Conservation (phyloP, 1,140 invertebrate species). For the Zaprionus davidi region DNA sequence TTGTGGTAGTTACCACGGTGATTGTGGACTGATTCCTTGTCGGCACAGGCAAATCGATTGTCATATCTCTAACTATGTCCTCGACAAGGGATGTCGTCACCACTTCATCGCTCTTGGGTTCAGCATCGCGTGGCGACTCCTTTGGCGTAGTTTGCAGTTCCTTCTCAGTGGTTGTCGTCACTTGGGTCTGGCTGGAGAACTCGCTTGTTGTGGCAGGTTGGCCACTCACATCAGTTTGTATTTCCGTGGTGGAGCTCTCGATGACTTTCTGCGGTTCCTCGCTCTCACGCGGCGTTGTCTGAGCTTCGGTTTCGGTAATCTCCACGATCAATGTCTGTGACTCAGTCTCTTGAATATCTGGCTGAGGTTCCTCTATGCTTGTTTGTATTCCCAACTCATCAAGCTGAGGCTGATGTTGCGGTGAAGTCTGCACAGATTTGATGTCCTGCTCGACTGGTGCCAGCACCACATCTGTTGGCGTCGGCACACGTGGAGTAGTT, state of each 20-base stretch:
- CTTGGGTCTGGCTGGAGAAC: conserved; percentile 86
- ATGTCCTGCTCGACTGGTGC: conserved; percentile 78
- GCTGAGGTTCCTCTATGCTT: conserved; percentile 75
- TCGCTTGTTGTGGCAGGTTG: conserved; percentile 84
- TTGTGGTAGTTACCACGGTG: conserved; percentile 75
- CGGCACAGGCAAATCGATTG: conserved; percentile 72
- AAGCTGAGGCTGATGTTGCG: conserved; percentile 84
- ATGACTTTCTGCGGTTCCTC: conserved; percentile 16
- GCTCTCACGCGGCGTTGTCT: conserved; percentile 69
- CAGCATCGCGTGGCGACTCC: conserved; percentile 72
- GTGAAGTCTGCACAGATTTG: conserved; percentile 87
- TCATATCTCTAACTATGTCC: conserved; percentile 83
- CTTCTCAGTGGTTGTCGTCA: conserved; percentile 85
- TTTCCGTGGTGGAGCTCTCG: conserved; percentile 56
- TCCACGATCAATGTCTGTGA: conserved; percentile 75
- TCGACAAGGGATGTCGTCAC: conserved; percentile 67
- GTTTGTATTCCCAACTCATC: conserved; percentile 84
- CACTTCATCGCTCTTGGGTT: conserved; percentile 61
- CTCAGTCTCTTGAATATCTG: conserved; percentile 73
- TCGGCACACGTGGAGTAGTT: conserved; percentile 82
- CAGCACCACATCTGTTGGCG: conserved; percentile 24
- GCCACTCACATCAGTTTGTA: conserved; percentile 76
- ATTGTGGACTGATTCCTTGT: conserved; percentile 66
- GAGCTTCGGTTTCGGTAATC: conserved; percentile 74
- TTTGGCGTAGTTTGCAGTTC: conserved; percentile 85